A percentile compares a stretch with the other conserved stretches of the same genome.
phyloP scores from a whole-genome alignment of 2,797 vertebrate species.

The Macrochelys suwanniensis region DNA sequence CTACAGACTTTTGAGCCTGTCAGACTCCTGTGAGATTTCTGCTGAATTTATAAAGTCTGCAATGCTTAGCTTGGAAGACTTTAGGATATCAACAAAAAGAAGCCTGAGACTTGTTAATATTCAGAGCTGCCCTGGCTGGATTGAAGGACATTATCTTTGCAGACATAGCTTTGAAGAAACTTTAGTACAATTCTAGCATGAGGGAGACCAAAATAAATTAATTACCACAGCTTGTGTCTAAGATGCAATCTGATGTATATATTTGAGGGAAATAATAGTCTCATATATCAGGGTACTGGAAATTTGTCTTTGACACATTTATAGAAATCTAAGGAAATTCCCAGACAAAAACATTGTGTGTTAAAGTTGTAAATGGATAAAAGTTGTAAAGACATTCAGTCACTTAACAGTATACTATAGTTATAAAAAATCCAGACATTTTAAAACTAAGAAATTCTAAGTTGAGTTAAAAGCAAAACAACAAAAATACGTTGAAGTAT shows the following conservation, averaged over 20 bases:
- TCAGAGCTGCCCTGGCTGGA: not conserved
- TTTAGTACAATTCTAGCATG: not conserved
- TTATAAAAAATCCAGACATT: slow-evolving; percentile 21
- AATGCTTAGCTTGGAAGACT: not conserved
- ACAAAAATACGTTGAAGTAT: not conserved
- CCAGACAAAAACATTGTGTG: not conserved
- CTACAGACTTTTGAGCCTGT: not conserved
- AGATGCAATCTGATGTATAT: slow-evolving; percentile 47
- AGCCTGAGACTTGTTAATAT: slow-evolving; percentile 16
- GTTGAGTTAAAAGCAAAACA: not conserved
- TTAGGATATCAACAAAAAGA: not conserved
- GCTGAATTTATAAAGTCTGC: not conserved
- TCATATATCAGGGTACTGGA: not conserved
- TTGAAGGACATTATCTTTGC: not conserved
- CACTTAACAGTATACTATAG: slow-evolving; percentile 43
- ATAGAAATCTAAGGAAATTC: slow-evolving; percentile 61
- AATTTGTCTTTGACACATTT: not conserved
- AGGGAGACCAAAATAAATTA: too few relatives aligned
- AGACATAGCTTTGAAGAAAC: not conserved
- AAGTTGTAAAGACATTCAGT: slow-evolving; percentile 19
- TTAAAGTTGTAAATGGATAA: not conserved
- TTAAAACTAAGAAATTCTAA: slow-evolving; percentile 21
- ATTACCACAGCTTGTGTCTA: slow-evolving; percentile 30
- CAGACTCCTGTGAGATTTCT: slow-evolving; percentile 22
- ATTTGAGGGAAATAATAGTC: slow-evolving; percentile 31